Evolutionary conservation across 2,113 vertebrate genomes (phyloP).

Genomic region (Corythaeola cristata): DNA sequence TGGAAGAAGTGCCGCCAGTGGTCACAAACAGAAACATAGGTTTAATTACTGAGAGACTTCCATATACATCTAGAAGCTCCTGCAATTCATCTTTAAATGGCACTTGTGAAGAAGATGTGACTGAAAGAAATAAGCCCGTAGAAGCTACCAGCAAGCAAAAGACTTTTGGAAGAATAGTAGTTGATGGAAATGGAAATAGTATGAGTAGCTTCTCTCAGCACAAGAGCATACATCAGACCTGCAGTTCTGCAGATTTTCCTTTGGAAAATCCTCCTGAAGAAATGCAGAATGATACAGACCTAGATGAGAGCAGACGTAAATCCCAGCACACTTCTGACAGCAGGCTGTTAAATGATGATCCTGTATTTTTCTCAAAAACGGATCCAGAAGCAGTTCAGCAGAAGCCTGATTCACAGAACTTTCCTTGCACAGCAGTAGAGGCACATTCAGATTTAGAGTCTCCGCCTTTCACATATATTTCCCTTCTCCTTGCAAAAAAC

Average conservation of each 20-base stretch:
- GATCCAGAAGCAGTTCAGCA: neutral
- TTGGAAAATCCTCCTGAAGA: neutral
- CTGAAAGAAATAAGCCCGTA: neutral
- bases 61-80: neutral
- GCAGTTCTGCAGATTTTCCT: slow-evolving; percentile 3
- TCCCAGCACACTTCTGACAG: neutral
- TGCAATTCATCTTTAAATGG: slow-evolving; percentile 25
- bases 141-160: neutral
- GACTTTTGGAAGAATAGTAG: neutral
- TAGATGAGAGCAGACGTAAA: neutral
- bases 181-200: neutral
- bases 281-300: neutral
- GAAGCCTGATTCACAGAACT: neutral
- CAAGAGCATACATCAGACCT: neutral
- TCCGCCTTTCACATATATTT: slow-evolving; percentile 51
- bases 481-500: slow-evolving; percentile 8
- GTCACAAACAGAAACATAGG: neutral
- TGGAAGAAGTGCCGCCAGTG: neutral
- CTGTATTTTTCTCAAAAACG: neutral
- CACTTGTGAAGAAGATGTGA: neutral
- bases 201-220: neutral
- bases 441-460: neutral
- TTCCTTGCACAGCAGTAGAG: neutral
- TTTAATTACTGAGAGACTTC: slow-evolving; percentile 4
- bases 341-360: neutral